A percentile compares a stretch with the other conserved stretches of the same genome.
phyloP scores from a whole-genome alignment of 2,113 vertebrate genomes.

The Peromyscus maniculatus region DNA sequence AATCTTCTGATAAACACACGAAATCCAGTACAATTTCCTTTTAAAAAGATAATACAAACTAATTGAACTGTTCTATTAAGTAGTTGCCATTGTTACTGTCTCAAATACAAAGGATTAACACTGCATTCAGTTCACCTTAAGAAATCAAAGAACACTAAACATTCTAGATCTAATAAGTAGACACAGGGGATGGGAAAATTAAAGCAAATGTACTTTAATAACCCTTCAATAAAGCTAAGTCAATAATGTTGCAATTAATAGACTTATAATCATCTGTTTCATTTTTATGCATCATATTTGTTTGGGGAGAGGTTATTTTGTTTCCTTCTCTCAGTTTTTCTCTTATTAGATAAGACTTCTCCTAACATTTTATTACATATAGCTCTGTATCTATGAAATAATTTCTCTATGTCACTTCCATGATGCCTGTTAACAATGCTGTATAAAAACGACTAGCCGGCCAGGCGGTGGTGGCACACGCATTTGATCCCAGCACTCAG shows the following conservation, averaged over 20 bases:
- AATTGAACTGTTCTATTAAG: background rate
- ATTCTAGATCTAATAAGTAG: background rate
- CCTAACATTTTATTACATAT: background rate
- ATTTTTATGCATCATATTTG: background rate
- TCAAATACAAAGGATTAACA: background rate
- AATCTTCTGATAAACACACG: background rate
- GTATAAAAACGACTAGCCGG: background rate
- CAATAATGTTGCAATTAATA: background rate
- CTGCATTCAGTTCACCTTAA: background rate
- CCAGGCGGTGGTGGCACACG: too few relatives aligned
- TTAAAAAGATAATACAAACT: background rate
- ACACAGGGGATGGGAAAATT: background rate
- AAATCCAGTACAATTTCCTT: background rate
- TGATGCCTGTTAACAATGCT: background rate
- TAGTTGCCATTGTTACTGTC: background rate
- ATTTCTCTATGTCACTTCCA: background rate
- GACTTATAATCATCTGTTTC: background rate
- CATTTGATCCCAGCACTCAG: too few relatives aligned
- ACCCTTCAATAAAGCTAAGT: background rate
- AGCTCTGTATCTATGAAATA: background rate
- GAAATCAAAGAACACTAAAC: background rate
- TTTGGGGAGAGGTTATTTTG: background rate
- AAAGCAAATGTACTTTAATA: background rate
- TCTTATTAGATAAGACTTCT: background rate
- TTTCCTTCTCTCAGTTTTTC: background rate